Base-by-base conservation (phyloP, 2,797 vertebrate genomes). In the Sandelia bainsii region DNA sequence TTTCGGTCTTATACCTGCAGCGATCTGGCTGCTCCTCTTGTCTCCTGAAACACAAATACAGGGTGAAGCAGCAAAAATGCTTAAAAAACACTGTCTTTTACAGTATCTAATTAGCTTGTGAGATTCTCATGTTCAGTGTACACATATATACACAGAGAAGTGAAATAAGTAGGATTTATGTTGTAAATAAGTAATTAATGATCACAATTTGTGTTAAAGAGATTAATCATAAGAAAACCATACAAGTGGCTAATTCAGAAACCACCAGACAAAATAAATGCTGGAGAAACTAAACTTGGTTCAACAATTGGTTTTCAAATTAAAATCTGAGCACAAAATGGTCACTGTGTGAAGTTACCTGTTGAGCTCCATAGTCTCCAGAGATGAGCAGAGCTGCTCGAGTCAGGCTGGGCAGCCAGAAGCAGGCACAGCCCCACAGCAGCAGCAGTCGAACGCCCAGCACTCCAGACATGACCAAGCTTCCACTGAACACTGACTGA, bases 391-490 rank as follows among this genome's bases (percentile, higher is more conserved):
- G 67, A 69, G 75, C 77, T 23, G 80, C 90, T 10, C n/a, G 63
- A 20, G 54, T 72, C 51, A 54, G 75, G 37, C 73, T n/a, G 17
- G 64, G 46, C 25, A 86, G 61, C 81, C 75, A 72, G 46, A 89
- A 42, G 75, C 83, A 87, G 76, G 81, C 72, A 8, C 72, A 86
- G 80, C 77, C 76, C 85, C 81, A 86, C 39, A 93, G 80, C 81
- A 93, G 84, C 80, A 93, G 72, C 51, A 87, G 75, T 19, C 70
- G 45, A 75, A 86, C 70, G 68, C 81, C 69, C 82, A 79, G 59
- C 37, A 72, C 48, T 79, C 82, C 88, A 88, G 91, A 91, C 94
- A 95, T 94, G 90, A 91, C 51, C 62, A 62, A 84, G 86, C 58
- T 25, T 72, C 52, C 8, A 79, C 73, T 86, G 53, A 91, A 80